phyloP scores from a whole-genome alignment of 2,888 invertebrate species.

The Cephalotes varians region DNA sequence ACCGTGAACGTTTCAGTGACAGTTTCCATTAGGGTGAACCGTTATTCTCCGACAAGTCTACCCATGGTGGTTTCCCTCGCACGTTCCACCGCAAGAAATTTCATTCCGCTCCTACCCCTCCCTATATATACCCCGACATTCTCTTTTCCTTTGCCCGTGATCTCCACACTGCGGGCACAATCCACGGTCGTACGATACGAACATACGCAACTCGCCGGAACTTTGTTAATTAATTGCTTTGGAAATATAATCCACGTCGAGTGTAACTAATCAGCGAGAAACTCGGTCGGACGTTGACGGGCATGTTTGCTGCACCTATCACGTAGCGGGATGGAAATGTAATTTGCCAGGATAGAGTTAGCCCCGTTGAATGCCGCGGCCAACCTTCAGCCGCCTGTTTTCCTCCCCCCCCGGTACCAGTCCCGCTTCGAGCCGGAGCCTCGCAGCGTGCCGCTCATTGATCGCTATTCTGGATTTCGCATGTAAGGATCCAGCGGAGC shows the following conservation, averaged over 20 bases:
- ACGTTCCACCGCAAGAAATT: constrained; percentile 63
- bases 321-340: constrained; percentile 79
- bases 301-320: constrained; percentile 80
- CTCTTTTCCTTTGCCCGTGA: constrained; percentile 10
- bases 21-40: constrained; percentile 68
- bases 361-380: constrained; percentile 76
- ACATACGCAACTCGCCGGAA: constrained; percentile 58
- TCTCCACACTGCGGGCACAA: constrained; percentile 13
- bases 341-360: constrained; percentile 80
- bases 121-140: not conserved
- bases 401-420: constrained; percentile 32
- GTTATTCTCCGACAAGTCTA: constrained; percentile 53
- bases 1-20: constrained; percentile 62
- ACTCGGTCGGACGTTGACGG: constrained; percentile 79
- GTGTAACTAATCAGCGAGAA: constrained; percentile 78
- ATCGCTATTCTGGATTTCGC: constrained; percentile 72
- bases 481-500: constrained; percentile 65
- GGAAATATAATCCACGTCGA: constrained; percentile 76
- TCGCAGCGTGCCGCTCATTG: constrained; percentile 70
- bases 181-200: constrained; percentile 46
- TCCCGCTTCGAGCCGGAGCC: constrained; percentile 52
- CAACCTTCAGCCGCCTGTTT: constrained; percentile 65
- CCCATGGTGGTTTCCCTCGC: constrained; percentile 40
- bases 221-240: constrained; percentile 78
- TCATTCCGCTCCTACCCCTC: constrained; percentile 50